phyloP scores from a whole-genome alignment of 2,113 vertebrate species.

The Taxidea taxus region DNA sequence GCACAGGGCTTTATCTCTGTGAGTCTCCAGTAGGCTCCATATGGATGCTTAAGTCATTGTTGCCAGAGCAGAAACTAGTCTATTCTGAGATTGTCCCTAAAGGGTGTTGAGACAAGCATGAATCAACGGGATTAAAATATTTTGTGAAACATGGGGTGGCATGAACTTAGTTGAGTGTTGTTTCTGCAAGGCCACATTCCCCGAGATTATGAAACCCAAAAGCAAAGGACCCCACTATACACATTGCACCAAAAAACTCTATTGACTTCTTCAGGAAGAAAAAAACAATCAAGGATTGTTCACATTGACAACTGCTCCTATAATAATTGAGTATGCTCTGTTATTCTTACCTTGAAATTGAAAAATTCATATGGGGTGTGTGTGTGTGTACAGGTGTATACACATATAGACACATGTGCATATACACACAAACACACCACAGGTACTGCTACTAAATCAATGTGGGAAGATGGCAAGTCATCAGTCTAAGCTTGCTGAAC shows the following conservation, averaged over 20 bases:
- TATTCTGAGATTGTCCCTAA: neutral
- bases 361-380: neutral
- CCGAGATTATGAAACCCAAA: neutral
- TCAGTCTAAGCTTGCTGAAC: neutral
- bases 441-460: neutral
- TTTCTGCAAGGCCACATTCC: neutral
- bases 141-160: neutral
- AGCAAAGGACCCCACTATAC: neutral
- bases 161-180: neutral
- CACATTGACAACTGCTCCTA: neutral
- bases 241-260: neutral
- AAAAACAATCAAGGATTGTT: neutral
- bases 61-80: neutral
- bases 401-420: accelerated
- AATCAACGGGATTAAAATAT: neutral
- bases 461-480: neutral
- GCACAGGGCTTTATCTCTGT: neutral
- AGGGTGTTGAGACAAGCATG: neutral
- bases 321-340: neutral
- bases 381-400: neutral
- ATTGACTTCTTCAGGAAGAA: neutral
- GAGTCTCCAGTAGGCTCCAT: neutral
- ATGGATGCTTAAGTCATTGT: neutral
- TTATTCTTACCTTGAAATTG: neutral
- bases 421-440: neutral